Evolutionary conservation across 2,113 vertebrate genomes (phyloP), one percentile per base, ranked within the genome.

Genomic region (Centrocercus urophasianus): DNA sequence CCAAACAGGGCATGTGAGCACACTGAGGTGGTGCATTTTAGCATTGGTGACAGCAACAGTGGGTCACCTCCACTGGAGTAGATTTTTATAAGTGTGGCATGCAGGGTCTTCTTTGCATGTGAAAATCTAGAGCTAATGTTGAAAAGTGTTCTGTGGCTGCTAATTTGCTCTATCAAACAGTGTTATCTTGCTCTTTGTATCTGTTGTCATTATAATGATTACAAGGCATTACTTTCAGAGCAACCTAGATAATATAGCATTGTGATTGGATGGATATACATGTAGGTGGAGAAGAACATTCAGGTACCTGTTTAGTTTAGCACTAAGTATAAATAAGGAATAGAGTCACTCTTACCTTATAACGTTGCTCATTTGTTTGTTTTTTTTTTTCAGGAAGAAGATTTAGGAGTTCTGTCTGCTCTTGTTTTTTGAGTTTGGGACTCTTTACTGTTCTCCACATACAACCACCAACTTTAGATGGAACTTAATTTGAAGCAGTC

Each of bases 401-500:
- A 48, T 15, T 28, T 5, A 22, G 12, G 7, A 2, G 7, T 50
- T 67, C 56, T 67, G 13, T 17, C 16, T 32, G 14, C 28, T 79
- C 19, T 61, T 60, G 27, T 66, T 61, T 34, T 20, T 45, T 36
- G 20, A 42, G 7, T 38, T 54, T 32, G 50, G 15, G 36, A 16
- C 30, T 16, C 3, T 34, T 67, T 11, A 40, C 28, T 36, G 12
- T 43, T 73, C 0, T 0, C 27, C 1, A 0, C 6, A 24, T 13
- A 20, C 4, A 56, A 42, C 4, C 40, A 19, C 2, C 10, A 13
- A 25, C 22, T 21, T 71, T 27, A 90, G 11, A 14, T 7, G 6
- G 71, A 88, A 86, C 2, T 1, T 10, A 34, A n/a, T 0, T 1
- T 11, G 30, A 70, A 67, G 19, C 24, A 64, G 38, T 28, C 22